These are phyloP conservation scores for Malaclemys terrapin DNA, from an alignment of 2,113 vertebrate genomes.

Conservation along the genomic window DNA sequence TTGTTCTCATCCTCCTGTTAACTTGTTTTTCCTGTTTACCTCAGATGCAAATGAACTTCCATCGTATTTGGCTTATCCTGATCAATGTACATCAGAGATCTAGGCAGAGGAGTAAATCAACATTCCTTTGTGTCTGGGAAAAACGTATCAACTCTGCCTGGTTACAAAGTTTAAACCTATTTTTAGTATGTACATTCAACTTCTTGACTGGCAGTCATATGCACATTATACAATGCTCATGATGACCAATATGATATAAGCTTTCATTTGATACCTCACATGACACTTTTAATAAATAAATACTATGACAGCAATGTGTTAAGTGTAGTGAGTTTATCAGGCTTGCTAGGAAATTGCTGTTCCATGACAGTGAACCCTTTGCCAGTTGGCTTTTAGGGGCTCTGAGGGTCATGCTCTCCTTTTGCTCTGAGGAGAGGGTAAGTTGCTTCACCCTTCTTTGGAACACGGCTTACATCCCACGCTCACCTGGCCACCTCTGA, in stretches of 20 bases:
- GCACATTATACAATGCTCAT: not conserved
- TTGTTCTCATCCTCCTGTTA: not conserved
- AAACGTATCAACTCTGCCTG: not conserved
- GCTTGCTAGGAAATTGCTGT: not conserved
- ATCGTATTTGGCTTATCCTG: not conserved
- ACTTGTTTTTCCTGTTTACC: not conserved
- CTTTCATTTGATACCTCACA: not conserved
- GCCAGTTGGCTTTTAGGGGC: not conserved
- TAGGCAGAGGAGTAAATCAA: not conserved
- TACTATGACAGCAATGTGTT: not conserved
- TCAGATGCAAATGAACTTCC: not conserved
- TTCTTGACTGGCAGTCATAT: not conserved
- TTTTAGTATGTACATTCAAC: not conserved
- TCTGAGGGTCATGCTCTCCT: not conserved
- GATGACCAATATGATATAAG: not conserved
- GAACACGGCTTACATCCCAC: not conserved
- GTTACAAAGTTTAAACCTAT: not conserved
- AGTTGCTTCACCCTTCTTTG: not conserved
- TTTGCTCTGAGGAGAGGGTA: not conserved
- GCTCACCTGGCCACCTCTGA: fast-evolving
- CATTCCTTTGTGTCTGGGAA: not conserved
- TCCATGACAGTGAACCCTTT: not conserved
- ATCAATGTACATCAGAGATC: not conserved
- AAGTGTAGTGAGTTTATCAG: not conserved
- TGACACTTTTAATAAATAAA: not conserved